Conservation (phyloP, 2,797 vertebrate species). For the Adelosebastes latens region DNA sequence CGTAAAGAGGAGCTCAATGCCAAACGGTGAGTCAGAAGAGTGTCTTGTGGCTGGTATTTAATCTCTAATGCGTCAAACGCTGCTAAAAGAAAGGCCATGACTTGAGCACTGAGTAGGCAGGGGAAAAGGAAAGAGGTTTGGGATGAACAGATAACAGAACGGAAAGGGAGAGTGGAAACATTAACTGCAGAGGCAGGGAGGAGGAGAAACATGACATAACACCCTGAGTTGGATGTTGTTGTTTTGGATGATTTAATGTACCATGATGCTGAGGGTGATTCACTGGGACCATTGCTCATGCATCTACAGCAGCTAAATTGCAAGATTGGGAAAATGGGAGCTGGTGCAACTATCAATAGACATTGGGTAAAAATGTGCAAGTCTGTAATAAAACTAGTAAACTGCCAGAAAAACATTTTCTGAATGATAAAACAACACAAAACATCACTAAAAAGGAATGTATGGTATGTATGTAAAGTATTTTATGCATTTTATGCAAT, state of each 20-base stretch:
- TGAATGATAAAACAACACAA: too few species aligned
- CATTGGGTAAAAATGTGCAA: too few species aligned
- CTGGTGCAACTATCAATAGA: too few species aligned
- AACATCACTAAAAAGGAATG: too few species aligned
- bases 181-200: background rate
- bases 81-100: background rate
- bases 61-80: background rate
- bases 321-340: too few species aligned
- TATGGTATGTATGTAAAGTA: too few species aligned
- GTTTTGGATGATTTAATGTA: background rate
- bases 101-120: background rate
- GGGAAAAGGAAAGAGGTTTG: background rate
- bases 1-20: background rate
- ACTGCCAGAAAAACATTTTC: too few species aligned
- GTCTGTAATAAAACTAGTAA: too few species aligned
- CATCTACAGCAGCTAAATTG: too few species aligned
- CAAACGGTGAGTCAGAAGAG: rapidly evolving
- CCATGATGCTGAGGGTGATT: background rate
- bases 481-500: too few species aligned
- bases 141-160: background rate
- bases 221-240: background rate
- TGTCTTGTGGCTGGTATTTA: background rate
- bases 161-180: background rate
- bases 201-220: background rate
- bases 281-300: too few species aligned